Percentiles rank a stretch among this genome's conserved stretches.
These are phyloP conservation scores for Aphelinus atriplicis DNA, from an alignment of 1,140 invertebrate genomes.

Conservation along the genomic window DNA sequence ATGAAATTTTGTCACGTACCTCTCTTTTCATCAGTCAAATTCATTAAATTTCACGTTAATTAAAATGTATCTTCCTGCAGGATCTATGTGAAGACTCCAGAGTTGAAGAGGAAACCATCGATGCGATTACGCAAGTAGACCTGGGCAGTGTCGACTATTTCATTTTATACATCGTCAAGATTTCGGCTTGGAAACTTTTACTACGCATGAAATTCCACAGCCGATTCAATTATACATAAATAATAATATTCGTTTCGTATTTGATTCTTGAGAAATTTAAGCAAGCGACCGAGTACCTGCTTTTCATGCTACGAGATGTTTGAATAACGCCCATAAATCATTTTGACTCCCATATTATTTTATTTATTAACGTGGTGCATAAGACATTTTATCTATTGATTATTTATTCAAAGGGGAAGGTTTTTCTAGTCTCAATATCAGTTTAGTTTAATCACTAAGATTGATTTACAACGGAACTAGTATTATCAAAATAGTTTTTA, in stretches of 20 bases:
- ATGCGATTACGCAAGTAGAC: constrained; percentile 52
- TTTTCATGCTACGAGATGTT: constrained; percentile 35
- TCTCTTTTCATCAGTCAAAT: not conserved
- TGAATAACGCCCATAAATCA: constrained; percentile 28
- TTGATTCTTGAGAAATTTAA: constrained; percentile 20
- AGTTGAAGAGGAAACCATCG: constrained; percentile 55
- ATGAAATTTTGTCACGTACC: constrained; percentile 12
- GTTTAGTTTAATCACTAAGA: constrained; percentile 8
- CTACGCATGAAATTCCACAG: constrained; percentile 32
- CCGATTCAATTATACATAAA: constrained; percentile 14
- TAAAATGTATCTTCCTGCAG: constrained; percentile 46
- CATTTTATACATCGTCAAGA: not conserved
- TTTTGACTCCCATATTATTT: constrained; percentile 29
- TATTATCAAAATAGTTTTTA: constrained; percentile 30
- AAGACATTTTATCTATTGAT: constrained; percentile 30
- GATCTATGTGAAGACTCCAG: constrained; percentile 53
- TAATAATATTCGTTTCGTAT: constrained; percentile 30
- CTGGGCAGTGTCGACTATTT: constrained; percentile 1
- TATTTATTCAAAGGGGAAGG: constrained; percentile 35
- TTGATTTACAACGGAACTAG: constrained; percentile 30
- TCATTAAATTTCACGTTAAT: not conserved
- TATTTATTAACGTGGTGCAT: constrained; percentile 34
- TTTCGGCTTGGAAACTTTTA: constrained; percentile 24
- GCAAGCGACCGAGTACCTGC: constrained; percentile 37
- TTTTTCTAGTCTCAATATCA: constrained; percentile 34